A percentile compares a stretch with the other conserved stretches of the same genome.
Conservation (phyloP, 2,888 invertebrate genomes). For the Pammene fasciana region DNA sequence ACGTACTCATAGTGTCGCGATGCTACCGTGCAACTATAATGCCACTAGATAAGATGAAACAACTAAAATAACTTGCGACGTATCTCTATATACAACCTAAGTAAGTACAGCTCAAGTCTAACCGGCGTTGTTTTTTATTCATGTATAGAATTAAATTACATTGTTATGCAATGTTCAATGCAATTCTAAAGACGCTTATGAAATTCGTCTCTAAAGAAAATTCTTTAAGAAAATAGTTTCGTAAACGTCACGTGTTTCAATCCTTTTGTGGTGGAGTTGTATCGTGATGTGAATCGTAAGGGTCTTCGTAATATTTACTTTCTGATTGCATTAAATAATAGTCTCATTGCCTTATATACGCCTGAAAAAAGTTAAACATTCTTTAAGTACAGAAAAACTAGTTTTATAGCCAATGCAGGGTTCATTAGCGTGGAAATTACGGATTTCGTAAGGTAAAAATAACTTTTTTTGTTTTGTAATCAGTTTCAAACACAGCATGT, state of each 20-base stretch:
- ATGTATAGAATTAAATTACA: conserved; percentile 50
- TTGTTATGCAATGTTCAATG: conserved; percentile 43
- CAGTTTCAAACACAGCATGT: too few species aligned
- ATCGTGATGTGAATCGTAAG: conserved; percentile 9
- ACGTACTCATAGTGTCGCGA: conserved; percentile 61
- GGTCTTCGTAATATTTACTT: conserved; percentile 16
- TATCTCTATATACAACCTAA: conserved; percentile 34
- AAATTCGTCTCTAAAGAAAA: conserved; percentile 34
- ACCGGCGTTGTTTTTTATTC: conserved; percentile 54
- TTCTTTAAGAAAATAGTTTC: conserved; percentile 30
- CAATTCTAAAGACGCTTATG: conserved; percentile 37
- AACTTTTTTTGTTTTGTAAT: too few species aligned
- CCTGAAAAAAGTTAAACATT: too few species aligned
- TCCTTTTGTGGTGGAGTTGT: conserved; percentile 11
- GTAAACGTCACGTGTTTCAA: conserved; percentile 27
- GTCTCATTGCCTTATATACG: background rate
- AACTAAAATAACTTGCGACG: conserved; percentile 47
- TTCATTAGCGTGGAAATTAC: too few species aligned
- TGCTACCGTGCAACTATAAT: conserved; percentile 60
- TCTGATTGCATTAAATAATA: conserved; percentile 4
- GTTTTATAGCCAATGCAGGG: too few species aligned
- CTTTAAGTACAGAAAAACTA: too few species aligned
- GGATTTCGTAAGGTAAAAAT: too few species aligned
- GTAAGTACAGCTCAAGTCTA: conserved; percentile 43
- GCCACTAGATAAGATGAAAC: conserved; percentile 60